phyloP scores from a whole-genome alignment of 2,888 invertebrate species.

The Ichneumon xanthorius region DNA sequence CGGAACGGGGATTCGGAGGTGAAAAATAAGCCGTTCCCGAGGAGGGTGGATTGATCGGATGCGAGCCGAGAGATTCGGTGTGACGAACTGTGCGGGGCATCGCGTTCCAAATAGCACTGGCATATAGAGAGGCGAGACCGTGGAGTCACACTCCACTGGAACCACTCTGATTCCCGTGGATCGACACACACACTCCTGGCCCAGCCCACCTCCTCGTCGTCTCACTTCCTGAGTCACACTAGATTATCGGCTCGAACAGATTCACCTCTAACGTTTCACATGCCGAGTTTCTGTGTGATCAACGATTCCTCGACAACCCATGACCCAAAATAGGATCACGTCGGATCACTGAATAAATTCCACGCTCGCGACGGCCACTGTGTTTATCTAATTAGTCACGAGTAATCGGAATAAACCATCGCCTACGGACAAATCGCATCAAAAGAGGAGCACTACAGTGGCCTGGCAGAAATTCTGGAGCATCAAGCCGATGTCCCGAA shows the following conservation, averaged over 20 bases:
- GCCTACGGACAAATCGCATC: neutral
- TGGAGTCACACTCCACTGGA: conserved; percentile 26
- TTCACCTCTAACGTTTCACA: conserved; percentile 51
- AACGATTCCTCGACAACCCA: conserved; percentile 53
- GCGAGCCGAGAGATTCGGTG: conserved; percentile 20
- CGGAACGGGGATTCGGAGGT: neutral
- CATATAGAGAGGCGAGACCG: neutral
- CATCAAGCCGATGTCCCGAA: neutral
- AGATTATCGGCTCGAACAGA: conserved; percentile 42
- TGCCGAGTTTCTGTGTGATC: conserved; percentile 50
- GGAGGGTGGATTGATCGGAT: neutral
- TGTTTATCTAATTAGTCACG: conserved; percentile 48
- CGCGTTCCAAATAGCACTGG: conserved; percentile 16
- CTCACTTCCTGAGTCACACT: conserved; percentile 38
- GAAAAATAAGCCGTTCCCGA: conserved; percentile 11
- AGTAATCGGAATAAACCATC: conserved; percentile 30
- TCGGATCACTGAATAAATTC: conserved; percentile 31
- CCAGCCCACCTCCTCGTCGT: conserved; percentile 5
- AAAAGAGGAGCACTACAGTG: neutral
- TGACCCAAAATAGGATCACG: conserved; percentile 35
- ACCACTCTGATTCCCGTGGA: conserved; percentile 41
- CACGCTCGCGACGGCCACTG: conserved; percentile 3
- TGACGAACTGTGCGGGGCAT: conserved; percentile 22
- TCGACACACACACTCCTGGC: conserved; percentile 26
- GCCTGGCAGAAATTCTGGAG: neutral